phyloP scores from a whole-genome alignment of 1,140 invertebrate species.

The Lineus longissimus region DNA sequence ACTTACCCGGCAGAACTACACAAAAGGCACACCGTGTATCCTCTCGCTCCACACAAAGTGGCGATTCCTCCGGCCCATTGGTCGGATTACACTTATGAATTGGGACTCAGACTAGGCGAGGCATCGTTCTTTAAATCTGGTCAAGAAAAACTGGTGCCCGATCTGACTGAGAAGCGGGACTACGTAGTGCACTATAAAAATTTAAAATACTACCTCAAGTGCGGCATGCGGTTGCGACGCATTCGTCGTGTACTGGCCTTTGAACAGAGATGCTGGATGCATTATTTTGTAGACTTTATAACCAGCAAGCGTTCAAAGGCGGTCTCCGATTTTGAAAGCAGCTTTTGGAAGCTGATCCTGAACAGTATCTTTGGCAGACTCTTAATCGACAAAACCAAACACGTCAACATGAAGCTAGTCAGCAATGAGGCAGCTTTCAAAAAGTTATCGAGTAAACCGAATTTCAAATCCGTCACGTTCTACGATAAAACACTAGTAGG shows the following conservation, averaged over 20 bases:
- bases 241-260: neutral
- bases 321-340: neutral
- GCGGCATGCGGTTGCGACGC: neutral
- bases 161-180: neutral
- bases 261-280: neutral
- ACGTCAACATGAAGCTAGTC: neutral
- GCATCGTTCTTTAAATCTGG: neutral
- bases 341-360: neutral
- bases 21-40: neutral
- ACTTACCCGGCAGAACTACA: neutral
- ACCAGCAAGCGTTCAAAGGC: neutral
- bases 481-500: neutral
- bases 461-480: neutral
- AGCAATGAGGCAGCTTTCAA: neutral
- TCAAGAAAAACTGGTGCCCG: neutral
- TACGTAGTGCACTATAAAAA: neutral
- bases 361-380: neutral
- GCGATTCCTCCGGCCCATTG: neutral
- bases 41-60: neutral
- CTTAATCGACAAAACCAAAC: too few species aligned
- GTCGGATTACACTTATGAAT: neutral
- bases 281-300: neutral
- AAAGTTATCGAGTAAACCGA: too few species aligned
- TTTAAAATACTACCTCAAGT: neutral
- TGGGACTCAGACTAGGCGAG: neutral